Base-by-base conservation (phyloP, 2,888 invertebrate species). In the Harpagoxenus sublaevis region DNA sequence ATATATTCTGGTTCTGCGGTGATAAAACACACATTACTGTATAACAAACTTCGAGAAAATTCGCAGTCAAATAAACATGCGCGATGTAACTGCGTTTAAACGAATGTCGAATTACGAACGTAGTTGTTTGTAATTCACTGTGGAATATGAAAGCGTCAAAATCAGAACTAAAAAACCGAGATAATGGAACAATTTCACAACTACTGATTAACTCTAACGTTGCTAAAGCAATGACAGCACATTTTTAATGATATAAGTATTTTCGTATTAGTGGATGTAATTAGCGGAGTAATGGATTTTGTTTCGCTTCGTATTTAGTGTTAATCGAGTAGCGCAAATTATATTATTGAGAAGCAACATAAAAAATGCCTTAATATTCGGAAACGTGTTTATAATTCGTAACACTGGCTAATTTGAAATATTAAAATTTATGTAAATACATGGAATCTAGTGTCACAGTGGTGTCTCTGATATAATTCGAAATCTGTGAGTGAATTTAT, bases 391-490 rank as follows among this genome's bases (percentile, higher is more conserved):
- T 75, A 48, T 23, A 62, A 62, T 75, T 70, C 0, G 12, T 18
- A 8, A 9, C 23, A 3, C 3, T 12, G 9, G 1, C 10, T 45
- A 45, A 74, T 62, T 48, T 48, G 2, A 62, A 63, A 31, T 31
- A 74, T 74, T 45, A 45, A 60, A 74, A 74, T 62, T 10, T 42
- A 60, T 60, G 28, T n/a, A 74, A 28, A 60, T 62, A 9, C 39
- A 45, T 45, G 15, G 63, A 23, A 48, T 60, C 9, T 48, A 45
- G 28, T 60, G 8, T 35, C 10, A 23, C 23, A 31, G 5, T 9
- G 3, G 5, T 9, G 3, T 75, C 18, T 48, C 66, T 53, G 65
- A 39, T 28, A 39, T 77, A 12, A 42, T 77, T 66, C n/a, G 8
- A 18, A 65, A 23, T 75, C 3, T n/a, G 23, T 4, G 23, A 48